A percentile compares a stretch with the other conserved stretches of the same genome.
Conservation (phyloP, 2,113 vertebrate genomes). For the Phalacrocorax brasilianus region DNA sequence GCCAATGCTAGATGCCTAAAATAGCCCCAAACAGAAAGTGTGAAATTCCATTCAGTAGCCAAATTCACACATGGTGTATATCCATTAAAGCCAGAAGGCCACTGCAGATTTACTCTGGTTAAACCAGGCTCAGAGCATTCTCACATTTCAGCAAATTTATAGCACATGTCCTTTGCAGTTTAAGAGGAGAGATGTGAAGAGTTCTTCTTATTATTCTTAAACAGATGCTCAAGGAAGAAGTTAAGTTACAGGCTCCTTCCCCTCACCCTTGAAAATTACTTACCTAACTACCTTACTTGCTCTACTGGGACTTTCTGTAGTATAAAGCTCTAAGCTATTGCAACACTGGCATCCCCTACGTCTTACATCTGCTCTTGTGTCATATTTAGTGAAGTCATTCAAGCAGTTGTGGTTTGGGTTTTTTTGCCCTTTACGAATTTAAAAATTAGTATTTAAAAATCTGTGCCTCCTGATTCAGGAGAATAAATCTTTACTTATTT, state of each 20-base stretch:
- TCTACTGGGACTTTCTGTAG: neutral
- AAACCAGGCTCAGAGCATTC: neutral
- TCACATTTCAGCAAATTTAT: constrained; percentile 8
- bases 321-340: neutral
- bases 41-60: neutral
- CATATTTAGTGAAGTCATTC: neutral
- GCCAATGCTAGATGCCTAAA: neutral
- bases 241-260: neutral
- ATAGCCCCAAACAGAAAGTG: neutral
- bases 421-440: neutral
- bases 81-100: neutral
- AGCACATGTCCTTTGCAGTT: neutral
- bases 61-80: neutral
- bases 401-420: neutral
- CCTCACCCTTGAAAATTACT: neutral
- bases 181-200: neutral
- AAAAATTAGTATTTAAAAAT: neutral
- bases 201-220: neutral
- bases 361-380: neutral
- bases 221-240: neutral
- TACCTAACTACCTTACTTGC: neutral
- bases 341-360: neutral
- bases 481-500: neutral
- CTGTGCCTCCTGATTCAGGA: neutral
- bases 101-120: neutral